These are phyloP conservation scores for Synergus japonicus DNA, from an alignment of 2,888 invertebrate species.

Conservation along the genomic window DNA sequence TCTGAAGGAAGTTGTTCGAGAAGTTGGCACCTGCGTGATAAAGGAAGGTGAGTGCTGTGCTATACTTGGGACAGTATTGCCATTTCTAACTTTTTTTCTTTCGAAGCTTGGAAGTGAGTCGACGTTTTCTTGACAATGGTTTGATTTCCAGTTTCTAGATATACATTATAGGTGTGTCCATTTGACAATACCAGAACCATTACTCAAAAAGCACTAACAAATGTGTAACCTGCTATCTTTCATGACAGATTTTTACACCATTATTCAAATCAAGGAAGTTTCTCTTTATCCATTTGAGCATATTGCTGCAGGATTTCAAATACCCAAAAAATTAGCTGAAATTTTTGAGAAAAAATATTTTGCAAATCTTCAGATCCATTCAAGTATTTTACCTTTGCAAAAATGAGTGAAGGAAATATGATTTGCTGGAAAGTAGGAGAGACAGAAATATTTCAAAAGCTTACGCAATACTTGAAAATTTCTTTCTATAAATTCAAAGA, in stretches of 20 bases:
- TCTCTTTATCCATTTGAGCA: not conserved
- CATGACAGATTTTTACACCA: not conserved
- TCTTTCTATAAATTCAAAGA: no score
- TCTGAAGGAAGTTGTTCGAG: slow-evolving; percentile 17
- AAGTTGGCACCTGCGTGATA: slow-evolving; percentile 41
- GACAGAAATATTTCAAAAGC: no score
- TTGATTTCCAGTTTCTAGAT: slow-evolving; percentile 7
- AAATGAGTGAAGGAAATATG: no score
- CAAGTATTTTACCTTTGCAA: no score
- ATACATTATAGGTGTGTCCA: slow-evolving; percentile 23
- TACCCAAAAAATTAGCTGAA: no score
- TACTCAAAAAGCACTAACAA: slow-evolving; percentile 35
- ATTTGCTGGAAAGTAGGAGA: no score
- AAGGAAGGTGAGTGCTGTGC: slow-evolving; percentile 30
- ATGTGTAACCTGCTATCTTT: slow-evolving; percentile 26
- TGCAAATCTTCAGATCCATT: no score
- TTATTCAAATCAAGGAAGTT: not conserved
- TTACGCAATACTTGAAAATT: no score
- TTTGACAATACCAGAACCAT: slow-evolving; percentile 39
- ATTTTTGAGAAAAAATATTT: no score
- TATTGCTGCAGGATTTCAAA: no score
- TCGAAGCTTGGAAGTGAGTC: slow-evolving; percentile 32
- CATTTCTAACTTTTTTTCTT: slow-evolving; percentile 23
- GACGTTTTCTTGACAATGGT: slow-evolving; percentile 39
- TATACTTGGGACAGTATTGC: slow-evolving; percentile 29